Conservation (phyloP, 2,797 vertebrate genomes). For the Mormyrus hasselquistii region DNA sequence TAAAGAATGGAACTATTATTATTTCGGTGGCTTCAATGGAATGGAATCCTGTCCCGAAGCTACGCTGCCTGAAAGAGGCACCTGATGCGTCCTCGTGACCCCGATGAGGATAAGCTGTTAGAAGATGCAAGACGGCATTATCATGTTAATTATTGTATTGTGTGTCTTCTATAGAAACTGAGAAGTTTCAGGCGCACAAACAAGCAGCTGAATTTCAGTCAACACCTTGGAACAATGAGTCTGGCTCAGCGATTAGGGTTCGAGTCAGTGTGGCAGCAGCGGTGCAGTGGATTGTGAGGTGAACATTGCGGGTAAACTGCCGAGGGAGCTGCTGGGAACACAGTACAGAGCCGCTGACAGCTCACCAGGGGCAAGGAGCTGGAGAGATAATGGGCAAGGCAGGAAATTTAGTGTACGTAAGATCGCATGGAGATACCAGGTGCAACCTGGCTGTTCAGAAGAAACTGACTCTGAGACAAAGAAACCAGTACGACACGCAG, state of each 20-base stretch:
- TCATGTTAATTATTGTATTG: neutral
- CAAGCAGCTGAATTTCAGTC: neutral
- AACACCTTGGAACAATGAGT: neutral
- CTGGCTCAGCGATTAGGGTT: neutral
- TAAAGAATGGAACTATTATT: neutral
- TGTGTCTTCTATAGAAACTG: neutral
- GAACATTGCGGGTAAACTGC: neutral
- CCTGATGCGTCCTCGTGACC: neutral
- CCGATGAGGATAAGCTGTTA: neutral
- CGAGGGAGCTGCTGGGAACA: neutral
- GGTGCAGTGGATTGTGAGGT: neutral
- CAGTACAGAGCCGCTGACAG: neutral
- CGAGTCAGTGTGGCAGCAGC: neutral
- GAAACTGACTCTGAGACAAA: neutral
- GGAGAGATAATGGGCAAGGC: neutral
- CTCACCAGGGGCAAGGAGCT: neutral
- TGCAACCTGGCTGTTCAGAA: neutral
- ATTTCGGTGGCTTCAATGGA: neutral
- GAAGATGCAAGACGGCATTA: neutral
- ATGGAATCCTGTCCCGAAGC: neutral
- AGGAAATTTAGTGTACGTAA: neutral
- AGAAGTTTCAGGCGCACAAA: neutral
- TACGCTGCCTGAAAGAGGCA: neutral
- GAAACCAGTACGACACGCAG: neutral
- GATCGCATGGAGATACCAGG: neutral